Evolutionary conservation across 1,140 invertebrate genomes (phyloP).

Genomic region (Philotrypesis tridentata): DNA sequence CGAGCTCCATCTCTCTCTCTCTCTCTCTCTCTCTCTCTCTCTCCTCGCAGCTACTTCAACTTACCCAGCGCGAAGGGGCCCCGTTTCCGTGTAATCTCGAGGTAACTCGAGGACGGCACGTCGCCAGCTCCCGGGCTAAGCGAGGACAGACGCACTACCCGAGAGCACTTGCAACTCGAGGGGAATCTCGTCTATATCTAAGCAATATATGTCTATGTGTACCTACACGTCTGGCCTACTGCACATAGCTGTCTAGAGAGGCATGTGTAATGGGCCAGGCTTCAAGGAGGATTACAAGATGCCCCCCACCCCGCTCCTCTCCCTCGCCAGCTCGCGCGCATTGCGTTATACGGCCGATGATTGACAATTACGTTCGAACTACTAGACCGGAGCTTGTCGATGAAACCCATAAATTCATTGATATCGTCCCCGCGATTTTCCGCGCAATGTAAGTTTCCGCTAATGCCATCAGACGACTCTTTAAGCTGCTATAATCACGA

Average conservation of each 20-base stretch:
- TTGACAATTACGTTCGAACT: not conserved
- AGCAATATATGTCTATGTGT: not conserved
- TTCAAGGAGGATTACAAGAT: not conserved
- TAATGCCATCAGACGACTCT: not conserved
- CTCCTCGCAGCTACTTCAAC: not conserved
- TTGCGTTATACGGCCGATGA: constrained; percentile 21
- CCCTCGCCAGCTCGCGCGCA: not conserved
- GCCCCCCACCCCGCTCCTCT: too few relatives aligned
- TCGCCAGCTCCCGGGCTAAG: not conserved
- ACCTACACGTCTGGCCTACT: too few relatives aligned
- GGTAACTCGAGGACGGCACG: not conserved
- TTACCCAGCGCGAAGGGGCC: not conserved
- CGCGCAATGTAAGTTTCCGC: not conserved
- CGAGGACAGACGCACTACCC: not conserved
- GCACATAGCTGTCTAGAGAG: not conserved
- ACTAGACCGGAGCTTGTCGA: not conserved
- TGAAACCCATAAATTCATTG: not conserved
- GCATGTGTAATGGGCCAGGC: not conserved
- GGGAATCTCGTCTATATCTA: not conserved
- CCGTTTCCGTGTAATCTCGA: constrained; percentile 23
- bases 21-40: not conserved
- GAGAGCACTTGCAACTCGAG: constrained; percentile 16
- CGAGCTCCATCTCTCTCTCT: not conserved
- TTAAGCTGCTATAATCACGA: not conserved
- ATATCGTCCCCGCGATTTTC: not conserved